Base-by-base conservation (phyloP, 2,113 vertebrate genomes). In the Puntigrus tetrazona region DNA sequence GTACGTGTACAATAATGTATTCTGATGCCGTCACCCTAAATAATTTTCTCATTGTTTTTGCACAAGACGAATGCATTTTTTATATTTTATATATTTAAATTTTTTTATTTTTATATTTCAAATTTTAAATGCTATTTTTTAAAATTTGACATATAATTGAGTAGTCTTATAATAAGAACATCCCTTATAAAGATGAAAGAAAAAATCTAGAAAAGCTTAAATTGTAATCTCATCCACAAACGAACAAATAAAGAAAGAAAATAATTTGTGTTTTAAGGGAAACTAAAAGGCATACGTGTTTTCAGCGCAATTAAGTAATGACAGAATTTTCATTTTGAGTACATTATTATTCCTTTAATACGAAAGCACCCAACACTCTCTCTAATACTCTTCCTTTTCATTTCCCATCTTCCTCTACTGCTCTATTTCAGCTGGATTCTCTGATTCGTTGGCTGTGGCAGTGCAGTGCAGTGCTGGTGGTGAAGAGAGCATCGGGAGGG, bases 401-500 rank as follows among this genome's bases (percentile, higher is more conserved):
- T 45, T 45, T 45, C 36, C 43, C 41, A 41, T 65, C 10, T n/a
- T 84, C 70, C 45, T 38, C 47, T 50, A 67, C 70, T 70, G 25
- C 47, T 59, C 34, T 70, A 18, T 57, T 69, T 50, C 34, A 70
- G 74, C 36, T 38, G 16, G 16, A 36, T 65, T 41, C 47, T 74
- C 8, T 41, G 76, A 79, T 79, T 80, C 13, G 38, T 29, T 29
- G 9, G 77, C 55, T 41, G n/a, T 63, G 55, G 77, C 55, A 63
- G 77, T 63, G 77, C 52, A 81, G 78, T 45, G 61, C 41, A 50
- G 63, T 55, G 80, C 65, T 59, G 95, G 94, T 94, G 94, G 94
- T 95, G 93, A 96, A 96, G 95, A 96, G 95, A 97, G 95, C 95
- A 96, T 94, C 95, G 80, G 94, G 93, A 94, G 95, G 95, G 83